A percentile compares a stretch with the other conserved stretches of the same genome.
These are phyloP conservation scores for Xiphydria camelus DNA, from an alignment of 2,888 invertebrate species.

Conservation along the genomic window DNA sequence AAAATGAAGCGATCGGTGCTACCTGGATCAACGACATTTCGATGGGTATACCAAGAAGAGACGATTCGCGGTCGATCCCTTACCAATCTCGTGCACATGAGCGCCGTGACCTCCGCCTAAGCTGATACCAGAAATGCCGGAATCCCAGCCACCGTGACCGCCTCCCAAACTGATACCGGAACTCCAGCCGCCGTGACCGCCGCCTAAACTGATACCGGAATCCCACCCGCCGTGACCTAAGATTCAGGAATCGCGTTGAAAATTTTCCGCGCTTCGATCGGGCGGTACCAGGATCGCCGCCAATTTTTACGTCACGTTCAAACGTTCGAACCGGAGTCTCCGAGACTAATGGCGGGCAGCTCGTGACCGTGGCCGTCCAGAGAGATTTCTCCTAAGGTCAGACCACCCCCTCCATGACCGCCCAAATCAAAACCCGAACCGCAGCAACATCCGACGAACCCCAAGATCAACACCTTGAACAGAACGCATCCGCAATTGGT, in stretches of 20 bases:
- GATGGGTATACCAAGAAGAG: too few relatives aligned
- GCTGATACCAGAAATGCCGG: conserved; percentile 38
- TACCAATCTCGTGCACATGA: conserved; percentile 64
- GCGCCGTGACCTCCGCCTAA: conserved; percentile 36
- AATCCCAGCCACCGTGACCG: neutral
- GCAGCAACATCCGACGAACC: conserved; percentile 23
- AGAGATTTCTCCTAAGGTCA: conserved; percentile 43
- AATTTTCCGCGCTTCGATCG: neutral
- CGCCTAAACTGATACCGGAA: conserved; percentile 15
- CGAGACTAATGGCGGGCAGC: conserved; percentile 29
- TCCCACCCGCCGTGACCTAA: conserved; percentile 12
- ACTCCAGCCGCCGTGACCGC: neutral
- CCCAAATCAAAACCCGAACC: conserved; percentile 27
- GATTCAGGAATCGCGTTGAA: neutral
- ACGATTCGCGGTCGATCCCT: neutral
- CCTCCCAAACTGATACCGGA: conserved; percentile 13
- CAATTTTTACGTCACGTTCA: neutral
- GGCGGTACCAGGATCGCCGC: too few relatives aligned
- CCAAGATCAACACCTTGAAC: conserved; percentile 12
- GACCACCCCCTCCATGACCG: conserved; percentile 21
- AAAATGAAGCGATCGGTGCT: too few relatives aligned
- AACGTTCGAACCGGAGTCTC: conserved; percentile 22
- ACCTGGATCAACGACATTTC: too few relatives aligned
- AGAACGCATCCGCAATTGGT: too few relatives aligned
- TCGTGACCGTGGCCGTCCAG: conserved; percentile 20